phyloP scores from a whole-genome alignment of 35 echinoderm and acorn worm species.

The Acanthaster planci region DNA sequence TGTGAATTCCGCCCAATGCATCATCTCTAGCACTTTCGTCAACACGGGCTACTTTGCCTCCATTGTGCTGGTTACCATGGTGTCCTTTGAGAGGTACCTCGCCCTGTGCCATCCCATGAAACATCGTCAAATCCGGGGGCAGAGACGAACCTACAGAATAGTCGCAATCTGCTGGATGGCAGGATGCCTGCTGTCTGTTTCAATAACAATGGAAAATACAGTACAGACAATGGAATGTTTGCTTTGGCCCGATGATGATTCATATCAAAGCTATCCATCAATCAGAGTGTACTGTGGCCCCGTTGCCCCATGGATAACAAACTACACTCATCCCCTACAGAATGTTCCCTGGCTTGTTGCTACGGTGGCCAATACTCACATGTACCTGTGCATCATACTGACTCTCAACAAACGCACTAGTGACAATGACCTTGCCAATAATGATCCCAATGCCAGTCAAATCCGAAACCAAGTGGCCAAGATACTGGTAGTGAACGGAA shows the following conservation, averaged over 20 bases:
- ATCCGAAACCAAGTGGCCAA: conserved; percentile 35
- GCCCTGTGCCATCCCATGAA: conserved; percentile 31
- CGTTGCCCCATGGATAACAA: background rate
- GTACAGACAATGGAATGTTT: background rate
- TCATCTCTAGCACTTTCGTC: background rate
- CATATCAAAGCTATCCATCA: background rate
- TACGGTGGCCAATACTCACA: conserved; percentile 9
- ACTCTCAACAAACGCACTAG: conserved; percentile 18
- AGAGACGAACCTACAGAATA: background rate
- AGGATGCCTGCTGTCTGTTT: background rate
- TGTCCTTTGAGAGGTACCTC: conserved; percentile 12
- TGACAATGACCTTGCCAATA: background rate
- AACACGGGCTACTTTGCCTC: conserved; percentile 14
- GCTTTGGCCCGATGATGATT: background rate
- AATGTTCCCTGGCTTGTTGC: conserved; percentile 3
- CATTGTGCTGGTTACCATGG: background rate
- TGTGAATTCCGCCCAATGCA: conserved; percentile 1
- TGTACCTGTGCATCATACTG: conserved; percentile 11
- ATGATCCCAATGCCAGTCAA: background rate
- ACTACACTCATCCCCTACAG: background rate
- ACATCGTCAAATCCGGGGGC: conserved; percentile 2
- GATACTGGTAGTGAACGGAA: conserved; percentile 31
- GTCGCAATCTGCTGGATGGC: background rate
- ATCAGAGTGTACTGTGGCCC: background rate
- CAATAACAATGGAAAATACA: background rate